Conservation (phyloP, 2,888 invertebrate genomes). For the Tetragnatha montana region DNA sequence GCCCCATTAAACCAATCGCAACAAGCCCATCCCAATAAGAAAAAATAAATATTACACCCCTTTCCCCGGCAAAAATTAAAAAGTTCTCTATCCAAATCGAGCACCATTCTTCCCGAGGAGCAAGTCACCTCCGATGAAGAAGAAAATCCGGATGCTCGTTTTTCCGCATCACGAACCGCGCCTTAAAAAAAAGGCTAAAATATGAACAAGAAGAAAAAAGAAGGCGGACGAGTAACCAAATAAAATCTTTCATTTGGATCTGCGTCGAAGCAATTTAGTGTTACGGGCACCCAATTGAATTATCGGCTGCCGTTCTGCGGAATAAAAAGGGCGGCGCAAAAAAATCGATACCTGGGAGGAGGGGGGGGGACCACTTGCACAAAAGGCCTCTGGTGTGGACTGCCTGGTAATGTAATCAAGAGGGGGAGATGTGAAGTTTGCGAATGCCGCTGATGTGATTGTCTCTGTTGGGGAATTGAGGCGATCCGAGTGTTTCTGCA, state of each 20-base stretch:
- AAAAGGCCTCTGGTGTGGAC: constrained; percentile 20
- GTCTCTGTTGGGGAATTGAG: not conserved
- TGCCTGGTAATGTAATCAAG: constrained; percentile 39
- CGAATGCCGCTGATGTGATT: not conserved
- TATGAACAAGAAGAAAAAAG: not conserved
- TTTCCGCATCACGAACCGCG: not conserved
- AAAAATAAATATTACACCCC: not conserved
- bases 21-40: not conserved
- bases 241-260: constrained; percentile 36
- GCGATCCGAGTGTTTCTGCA: not conserved
- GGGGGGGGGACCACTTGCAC: constrained; percentile 7
- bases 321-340: not conserved
- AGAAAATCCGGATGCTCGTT: constrained; percentile 1
- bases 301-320: constrained; percentile 21
- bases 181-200: not conserved
- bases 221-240: not conserved
- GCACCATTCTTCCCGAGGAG: not conserved
- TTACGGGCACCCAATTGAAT: constrained; percentile 44
- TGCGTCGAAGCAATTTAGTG: constrained; percentile 38
- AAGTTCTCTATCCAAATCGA: not conserved
- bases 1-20: not conserved
- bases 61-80: not conserved
- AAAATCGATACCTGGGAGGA: constrained; percentile 53
- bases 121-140: not conserved
- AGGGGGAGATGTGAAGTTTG: not conserved